Evolutionary conservation across 2,888 invertebrate genomes (phyloP), one percentile per base, ranked within the genome.

Genomic region (Micoletzkya japonica): DNA sequence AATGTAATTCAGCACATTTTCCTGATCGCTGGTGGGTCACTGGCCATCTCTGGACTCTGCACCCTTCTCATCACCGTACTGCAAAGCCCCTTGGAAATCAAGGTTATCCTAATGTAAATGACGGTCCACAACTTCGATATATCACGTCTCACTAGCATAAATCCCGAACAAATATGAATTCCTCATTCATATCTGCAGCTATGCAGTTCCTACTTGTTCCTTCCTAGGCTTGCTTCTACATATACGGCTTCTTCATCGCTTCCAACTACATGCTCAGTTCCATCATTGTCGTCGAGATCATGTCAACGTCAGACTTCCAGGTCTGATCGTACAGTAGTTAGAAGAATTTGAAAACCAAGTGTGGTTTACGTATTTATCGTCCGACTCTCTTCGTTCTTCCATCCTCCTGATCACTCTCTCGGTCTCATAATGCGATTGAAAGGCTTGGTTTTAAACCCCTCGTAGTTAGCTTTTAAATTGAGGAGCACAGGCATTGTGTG

Each of bases 1-100:
- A 39, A 39, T n/a, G n/a, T n/a, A 32, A 24, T 57, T 68, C 68
- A 68, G 68, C 58, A 68, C 26, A 57, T 68, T 44, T 68, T 68
- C 44, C 57, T 57, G 32, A 68, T 68, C 58, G 17, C 34, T 44
- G 68, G 68, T 26, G 30, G 39, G 7, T 30, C 58, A 2, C 57
- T 50, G 7, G 4, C 2, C 28, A 3, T 57, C 24, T 37, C 68
- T 2, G 57, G 28, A 32, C 4, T 68, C 0, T 32, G 52, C 14
- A 36, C 58, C 44, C 49, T 37, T 20, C n/a, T 49, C 14, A 24
- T 58, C 14, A 34, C 57, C 2, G 10, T 54, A 10, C n/a, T 54
- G 24, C 7, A 10, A 10, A 54, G 56, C 24, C 49, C 36, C 4
- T 57, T 36, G 24, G 34, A 36, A 4, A n/a, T 28, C 24, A 39